Evolutionary conservation across 2,888 invertebrate species (phyloP).

Genomic region (Microlaimidae sp.): DNA sequence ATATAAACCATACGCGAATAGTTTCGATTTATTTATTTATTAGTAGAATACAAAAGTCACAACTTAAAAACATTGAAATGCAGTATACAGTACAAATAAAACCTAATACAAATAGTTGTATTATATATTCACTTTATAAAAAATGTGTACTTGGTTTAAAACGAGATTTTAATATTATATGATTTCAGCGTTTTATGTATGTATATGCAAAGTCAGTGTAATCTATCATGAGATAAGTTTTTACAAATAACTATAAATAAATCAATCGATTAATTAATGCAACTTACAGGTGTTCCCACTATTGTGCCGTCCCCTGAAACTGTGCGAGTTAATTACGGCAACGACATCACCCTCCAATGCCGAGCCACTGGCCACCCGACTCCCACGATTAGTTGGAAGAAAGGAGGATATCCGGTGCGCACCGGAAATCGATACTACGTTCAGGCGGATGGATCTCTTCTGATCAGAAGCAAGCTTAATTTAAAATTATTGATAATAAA

Average conservation of each 20-base stretch:
- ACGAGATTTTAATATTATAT: not conserved
- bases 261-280: too few species aligned
- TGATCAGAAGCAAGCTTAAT: slow-evolving; percentile 27
- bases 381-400: slow-evolving; percentile 38
- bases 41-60: too few species aligned
- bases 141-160: not conserved
- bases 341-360: slow-evolving; percentile 37
- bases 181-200: not conserved
- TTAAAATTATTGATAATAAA: not conserved
- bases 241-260: too few species aligned
- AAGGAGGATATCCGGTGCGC: slow-evolving; percentile 30
- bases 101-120: too few species aligned
- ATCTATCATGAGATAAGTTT: too few species aligned
- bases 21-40: too few species aligned
- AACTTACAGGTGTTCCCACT: slow-evolving; percentile 37
- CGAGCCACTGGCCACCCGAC: slow-evolving; percentile 37
- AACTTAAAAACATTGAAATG: too few species aligned
- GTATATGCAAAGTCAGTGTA: too few species aligned
- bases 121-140: too few species aligned
- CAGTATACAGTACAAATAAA: too few species aligned
- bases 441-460: slow-evolving; percentile 33
- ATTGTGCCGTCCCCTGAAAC: slow-evolving; percentile 36
- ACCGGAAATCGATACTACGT: slow-evolving; percentile 26
- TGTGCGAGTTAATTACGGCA: slow-evolving; percentile 36
- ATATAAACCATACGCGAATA: too few species aligned